Conservation (phyloP, 2,888 invertebrate genomes). For the Callinectes sapidus region DNA sequence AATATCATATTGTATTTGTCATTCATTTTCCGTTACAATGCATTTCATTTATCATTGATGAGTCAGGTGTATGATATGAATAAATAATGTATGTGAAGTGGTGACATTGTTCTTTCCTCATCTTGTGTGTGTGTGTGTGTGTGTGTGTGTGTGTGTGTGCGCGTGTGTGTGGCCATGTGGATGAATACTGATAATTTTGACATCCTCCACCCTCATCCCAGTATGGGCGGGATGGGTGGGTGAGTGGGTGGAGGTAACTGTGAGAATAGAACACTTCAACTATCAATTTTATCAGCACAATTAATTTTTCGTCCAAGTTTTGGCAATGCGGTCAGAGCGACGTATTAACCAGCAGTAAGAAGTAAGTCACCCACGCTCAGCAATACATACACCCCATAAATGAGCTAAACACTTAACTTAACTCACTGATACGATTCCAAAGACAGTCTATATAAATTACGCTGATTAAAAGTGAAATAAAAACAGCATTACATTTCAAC, state of each 20-base stretch:
- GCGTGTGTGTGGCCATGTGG: no score
- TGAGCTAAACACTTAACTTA: background rate
- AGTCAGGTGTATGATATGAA: no score
- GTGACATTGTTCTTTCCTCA: background rate
- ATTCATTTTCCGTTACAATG: no score
- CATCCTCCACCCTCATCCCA: no score
- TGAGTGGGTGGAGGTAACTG: no score
- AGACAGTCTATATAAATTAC: background rate
- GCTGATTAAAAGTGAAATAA: background rate
- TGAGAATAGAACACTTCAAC: background rate
- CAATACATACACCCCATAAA: background rate
- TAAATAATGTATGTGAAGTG: background rate
- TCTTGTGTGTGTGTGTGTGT: no score
- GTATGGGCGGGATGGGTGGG: no score
- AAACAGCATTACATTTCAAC: background rate
- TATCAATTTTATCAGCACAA: background rate
- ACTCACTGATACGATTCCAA: background rate
- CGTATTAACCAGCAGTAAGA: background rate
- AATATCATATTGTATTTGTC: no score
- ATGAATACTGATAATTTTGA: no score
- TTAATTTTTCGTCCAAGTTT: background rate
- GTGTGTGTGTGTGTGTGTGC: no score
- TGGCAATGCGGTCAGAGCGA: background rate
- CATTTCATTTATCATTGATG: no score
- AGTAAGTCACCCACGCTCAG: background rate